Evolutionary conservation across 2,888 invertebrate genomes (phyloP), one percentile per base, ranked within the genome.

Genomic region (Pachliopta kotzebuea): DNA sequence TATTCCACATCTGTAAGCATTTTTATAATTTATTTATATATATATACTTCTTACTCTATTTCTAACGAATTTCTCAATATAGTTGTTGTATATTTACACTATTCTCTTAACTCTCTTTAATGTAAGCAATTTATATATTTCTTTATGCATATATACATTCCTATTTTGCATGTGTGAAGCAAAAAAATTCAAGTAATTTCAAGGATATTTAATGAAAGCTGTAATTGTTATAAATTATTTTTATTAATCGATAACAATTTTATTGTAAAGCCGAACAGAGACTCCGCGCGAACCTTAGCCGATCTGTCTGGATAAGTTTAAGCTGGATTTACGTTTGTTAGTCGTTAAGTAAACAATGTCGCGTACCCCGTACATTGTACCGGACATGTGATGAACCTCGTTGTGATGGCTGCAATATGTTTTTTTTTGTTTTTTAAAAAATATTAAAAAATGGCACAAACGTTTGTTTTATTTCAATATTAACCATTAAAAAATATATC

Each of bases 361-460:
- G 11, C 37, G 37, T 37, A 37, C 37, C 14, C 14, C 11, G 37
- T 37, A 37, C 37, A 62, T 68, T 62, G 53, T 59, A 64, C 56
- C 31, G 37, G 70, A 68, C 70, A 71, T 73, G 68, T 71, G 70
- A 69, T 69, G 72, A 68, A 65, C 70, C 72, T 74, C 68, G 74
- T 77, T 82, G 81, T 78, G 80, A 81, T 77, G 81, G 74, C 73
- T 75, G 84, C 84, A 84, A 82, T 84, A 81, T 72, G 69, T 68
- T 76, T 80, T 80, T 86, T 85, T 84, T 14, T 37, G 37, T 37
- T 37, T 37, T 37, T 76, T 79, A 74, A 76, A 75, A 82, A 81
- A 78, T 83, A 84, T 83, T 85, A 86, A 86, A 72, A 83, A 84
- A 85, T 85, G 85, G 86, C 87, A 88, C 87, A 86, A 84, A 78